phyloP scores from a whole-genome alignment of 2,888 invertebrate species.

The Ctena decussata region DNA sequence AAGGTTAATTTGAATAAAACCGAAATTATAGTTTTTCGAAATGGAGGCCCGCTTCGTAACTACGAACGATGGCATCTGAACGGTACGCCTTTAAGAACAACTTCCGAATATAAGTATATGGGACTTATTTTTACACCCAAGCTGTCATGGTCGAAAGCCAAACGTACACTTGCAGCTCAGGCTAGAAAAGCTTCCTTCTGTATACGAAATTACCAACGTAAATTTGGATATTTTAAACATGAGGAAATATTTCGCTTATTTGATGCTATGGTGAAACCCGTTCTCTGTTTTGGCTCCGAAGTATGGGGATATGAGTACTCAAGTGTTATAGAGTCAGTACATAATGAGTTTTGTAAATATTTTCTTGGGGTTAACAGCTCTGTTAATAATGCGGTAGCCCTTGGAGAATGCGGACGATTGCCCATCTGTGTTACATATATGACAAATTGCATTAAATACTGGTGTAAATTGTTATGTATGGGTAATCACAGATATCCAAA shows the following conservation, averaged over 20 bases:
- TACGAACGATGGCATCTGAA: neutral
- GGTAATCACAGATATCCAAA: constrained; percentile 1
- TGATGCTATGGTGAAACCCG: neutral
- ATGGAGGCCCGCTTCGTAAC: neutral
- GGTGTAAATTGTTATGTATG: neutral
- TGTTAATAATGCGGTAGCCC: neutral
- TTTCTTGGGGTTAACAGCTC: too few relatives aligned
- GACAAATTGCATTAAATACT: constrained; percentile 18
- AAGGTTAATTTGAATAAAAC: neutral
- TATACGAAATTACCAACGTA: neutral
- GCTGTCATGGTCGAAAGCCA: neutral
- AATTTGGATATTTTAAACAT: neutral
- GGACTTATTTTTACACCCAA: constrained; percentile 10
- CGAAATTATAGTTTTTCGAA: constrained; percentile 14
- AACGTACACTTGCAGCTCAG: neutral
- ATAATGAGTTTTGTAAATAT: too few relatives aligned
- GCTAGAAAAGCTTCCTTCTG: neutral
- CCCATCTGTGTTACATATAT: neutral
- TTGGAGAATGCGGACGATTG: constrained; percentile 5
- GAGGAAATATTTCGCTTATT: constrained; percentile 7
- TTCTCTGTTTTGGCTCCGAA: neutral
- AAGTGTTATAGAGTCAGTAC: neutral
- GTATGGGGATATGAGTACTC: constrained; percentile 7
- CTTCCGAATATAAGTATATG: constrained; percentile 3
- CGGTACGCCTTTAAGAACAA: neutral